A percentile compares a stretch with the other conserved stretches of the same genome.
Conservation (phyloP, 2,888 invertebrate genomes). For the Rambutsinella grinnellia region DNA sequence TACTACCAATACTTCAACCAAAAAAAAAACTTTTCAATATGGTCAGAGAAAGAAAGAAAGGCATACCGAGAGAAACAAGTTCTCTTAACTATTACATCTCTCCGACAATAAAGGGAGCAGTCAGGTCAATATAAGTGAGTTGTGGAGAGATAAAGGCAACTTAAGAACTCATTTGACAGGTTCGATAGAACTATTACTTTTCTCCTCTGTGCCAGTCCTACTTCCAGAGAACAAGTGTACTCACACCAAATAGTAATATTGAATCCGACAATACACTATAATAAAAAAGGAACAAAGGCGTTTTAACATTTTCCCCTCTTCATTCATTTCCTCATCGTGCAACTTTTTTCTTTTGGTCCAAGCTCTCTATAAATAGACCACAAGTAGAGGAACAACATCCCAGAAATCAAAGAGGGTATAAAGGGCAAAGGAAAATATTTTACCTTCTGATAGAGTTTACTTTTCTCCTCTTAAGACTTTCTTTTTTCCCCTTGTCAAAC, state of each 20-base stretch:
- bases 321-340: not conserved
- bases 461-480: slow-evolving; percentile 14
- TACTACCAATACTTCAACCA: too few relatives aligned
- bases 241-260: not conserved
- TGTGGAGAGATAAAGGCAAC: slow-evolving; percentile 32
- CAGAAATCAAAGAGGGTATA: slow-evolving; percentile 27
- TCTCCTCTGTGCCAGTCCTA: too few relatives aligned
- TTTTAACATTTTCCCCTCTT: not conserved
- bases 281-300: too few relatives aligned
- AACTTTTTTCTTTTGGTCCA: too few relatives aligned
- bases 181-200: slow-evolving; percentile 41
- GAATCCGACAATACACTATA: not conserved
- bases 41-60: not conserved
- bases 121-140: not conserved
- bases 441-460: slow-evolving; percentile 35
- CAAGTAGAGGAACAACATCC: slow-evolving; percentile 33
- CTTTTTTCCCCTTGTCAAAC: slow-evolving; percentile 2
- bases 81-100: not conserved
- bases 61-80: not conserved
- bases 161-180: slow-evolving; percentile 49
- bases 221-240: too few relatives aligned
- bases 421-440: slow-evolving; percentile 34
- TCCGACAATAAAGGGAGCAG: not conserved
- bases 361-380: too few relatives aligned
- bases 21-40: not conserved